Evolutionary conservation across 2,113 vertebrate genomes (phyloP).

Genomic region (Baryphthengus martii): DNA sequence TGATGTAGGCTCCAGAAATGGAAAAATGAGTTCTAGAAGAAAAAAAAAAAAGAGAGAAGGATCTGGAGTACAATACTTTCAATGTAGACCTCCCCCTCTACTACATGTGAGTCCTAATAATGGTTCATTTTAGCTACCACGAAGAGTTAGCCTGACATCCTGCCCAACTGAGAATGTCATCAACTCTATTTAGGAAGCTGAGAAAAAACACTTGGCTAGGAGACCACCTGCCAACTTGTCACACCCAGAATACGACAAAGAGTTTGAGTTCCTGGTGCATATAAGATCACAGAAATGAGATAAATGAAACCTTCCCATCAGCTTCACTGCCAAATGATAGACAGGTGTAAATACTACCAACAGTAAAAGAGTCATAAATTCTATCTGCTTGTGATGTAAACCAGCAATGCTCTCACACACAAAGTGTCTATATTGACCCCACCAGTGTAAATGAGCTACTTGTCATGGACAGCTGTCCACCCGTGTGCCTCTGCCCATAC

Average conservation of each 20-base stretch:
- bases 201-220: background rate
- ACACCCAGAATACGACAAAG: background rate
- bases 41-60: too few species aligned
- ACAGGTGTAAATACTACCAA: background rate
- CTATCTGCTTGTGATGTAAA: background rate
- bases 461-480: background rate
- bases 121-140: rapidly evolving
- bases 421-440: background rate
- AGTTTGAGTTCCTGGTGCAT: background rate
- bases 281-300: background rate
- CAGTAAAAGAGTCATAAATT: background rate
- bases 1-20: background rate
- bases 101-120: background rate
- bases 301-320: background rate
- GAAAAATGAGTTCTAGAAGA: background rate
- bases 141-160: background rate
- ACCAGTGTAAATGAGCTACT: background rate
- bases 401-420: background rate
- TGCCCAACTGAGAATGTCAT: background rate
- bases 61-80: background rate
- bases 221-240: background rate
- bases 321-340: background rate
- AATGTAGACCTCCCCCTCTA: background rate
- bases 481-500: background rate
- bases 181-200: background rate